Conservation (phyloP, 2,113 vertebrate genomes). For the Planiliza haematocheilus region DNA sequence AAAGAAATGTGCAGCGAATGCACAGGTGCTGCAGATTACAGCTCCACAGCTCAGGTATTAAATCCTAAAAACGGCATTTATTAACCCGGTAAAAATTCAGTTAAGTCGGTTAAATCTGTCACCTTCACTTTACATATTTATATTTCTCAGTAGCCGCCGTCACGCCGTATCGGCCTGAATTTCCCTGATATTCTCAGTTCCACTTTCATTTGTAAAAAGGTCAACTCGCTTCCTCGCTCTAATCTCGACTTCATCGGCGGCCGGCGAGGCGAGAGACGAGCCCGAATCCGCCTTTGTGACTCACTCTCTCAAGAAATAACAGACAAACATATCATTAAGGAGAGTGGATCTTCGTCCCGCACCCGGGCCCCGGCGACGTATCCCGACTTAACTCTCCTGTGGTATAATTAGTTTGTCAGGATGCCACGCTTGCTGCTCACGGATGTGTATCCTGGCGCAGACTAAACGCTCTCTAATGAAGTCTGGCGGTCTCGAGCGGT, state of each 20-base stretch:
- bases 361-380: neutral
- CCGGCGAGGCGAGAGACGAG: slow-evolving; percentile 6
- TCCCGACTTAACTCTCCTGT: slow-evolving; percentile 44
- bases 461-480: slow-evolving; percentile 51
- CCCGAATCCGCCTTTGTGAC: neutral
- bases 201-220: slow-evolving; percentile 42
- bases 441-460: neutral
- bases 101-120: slow-evolving; percentile 16
- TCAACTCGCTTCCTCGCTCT: slow-evolving; percentile 36
- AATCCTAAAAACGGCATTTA: slow-evolving; percentile 41
- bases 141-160: slow-evolving; percentile 22
- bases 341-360: neutral
- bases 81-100: slow-evolving; percentile 52
- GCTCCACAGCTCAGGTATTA: slow-evolving; percentile 11
- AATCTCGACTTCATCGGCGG: slow-evolving; percentile 15
- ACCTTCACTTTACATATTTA: slow-evolving; percentile 5
- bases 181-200: slow-evolving; percentile 11
- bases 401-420: slow-evolving; percentile 61
- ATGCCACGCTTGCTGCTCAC: slow-evolving; percentile 4
- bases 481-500: slow-evolving; percentile 32
- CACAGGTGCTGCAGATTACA: neutral
- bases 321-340: slow-evolving; percentile 1
- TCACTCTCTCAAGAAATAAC: slow-evolving; percentile 11
- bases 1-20: neutral
- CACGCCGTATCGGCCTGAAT: slow-evolving; percentile 5